A percentile compares a stretch with the other conserved stretches of the same genome.
These are phyloP conservation scores for Aphis craccivora DNA, from an alignment of 1,140 invertebrate genomes.

Conservation along the genomic window DNA sequence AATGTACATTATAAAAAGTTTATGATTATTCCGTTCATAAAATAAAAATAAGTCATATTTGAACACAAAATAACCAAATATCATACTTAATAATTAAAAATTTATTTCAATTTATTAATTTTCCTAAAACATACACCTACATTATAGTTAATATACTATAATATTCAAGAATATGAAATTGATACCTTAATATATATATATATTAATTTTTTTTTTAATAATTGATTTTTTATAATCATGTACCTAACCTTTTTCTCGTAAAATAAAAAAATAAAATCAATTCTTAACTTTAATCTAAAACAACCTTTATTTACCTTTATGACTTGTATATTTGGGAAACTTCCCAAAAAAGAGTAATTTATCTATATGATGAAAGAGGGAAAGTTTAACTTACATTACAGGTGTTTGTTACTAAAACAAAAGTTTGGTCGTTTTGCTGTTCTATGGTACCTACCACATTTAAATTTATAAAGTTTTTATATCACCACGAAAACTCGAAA, in stretches of 20 bases:
- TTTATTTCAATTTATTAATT: background rate
- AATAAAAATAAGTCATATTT: background rate
- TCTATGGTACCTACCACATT: background rate
- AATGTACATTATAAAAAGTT: background rate
- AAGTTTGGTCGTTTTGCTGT: constrained; percentile 21
- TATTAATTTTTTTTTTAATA: background rate
- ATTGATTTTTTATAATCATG: background rate
- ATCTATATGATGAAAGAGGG: background rate
- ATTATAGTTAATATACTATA: background rate
- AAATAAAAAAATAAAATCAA: constrained; percentile 14
- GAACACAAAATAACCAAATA: background rate
- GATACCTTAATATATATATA: no score
- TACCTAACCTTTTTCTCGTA: background rate
- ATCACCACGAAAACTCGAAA: background rate
- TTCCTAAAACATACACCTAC: background rate
- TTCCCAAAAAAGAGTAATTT: constrained; percentile 33
- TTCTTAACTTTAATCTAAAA: constrained; percentile 23
- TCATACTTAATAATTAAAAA: background rate
- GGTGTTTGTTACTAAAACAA: constrained; percentile 41
- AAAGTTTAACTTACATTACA: constrained; percentile 49
- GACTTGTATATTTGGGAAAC: constrained; percentile 19
- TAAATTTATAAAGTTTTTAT: constrained; percentile 41
- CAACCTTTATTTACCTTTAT: constrained; percentile 29
- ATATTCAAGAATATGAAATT: background rate
- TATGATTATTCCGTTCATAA: background rate